phyloP scores from a whole-genome alignment of 2,113 vertebrate genomes.

The Cheirogaleus medius region DNA sequence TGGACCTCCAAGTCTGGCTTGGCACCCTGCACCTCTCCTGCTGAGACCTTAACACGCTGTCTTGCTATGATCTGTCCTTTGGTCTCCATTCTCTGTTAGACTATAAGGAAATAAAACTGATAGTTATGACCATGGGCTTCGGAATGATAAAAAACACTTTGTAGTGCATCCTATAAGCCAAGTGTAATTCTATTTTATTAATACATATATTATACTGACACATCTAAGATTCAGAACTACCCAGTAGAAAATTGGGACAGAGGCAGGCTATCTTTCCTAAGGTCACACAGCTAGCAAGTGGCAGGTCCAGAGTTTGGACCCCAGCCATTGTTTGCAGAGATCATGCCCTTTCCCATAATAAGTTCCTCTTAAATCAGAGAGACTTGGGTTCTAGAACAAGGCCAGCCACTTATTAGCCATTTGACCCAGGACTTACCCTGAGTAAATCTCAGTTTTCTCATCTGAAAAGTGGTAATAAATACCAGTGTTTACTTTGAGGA shows the following conservation, averaged over 20 bases:
- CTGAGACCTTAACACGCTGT: not conserved
- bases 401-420: not conserved
- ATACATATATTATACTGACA: not conserved
- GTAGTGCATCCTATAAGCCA: not conserved
- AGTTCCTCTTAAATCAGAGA: not conserved
- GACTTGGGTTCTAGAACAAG: not conserved
- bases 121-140: not conserved
- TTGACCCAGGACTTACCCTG: not conserved
- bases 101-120: not conserved
- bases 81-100: not conserved
- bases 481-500: not conserved
- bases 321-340: not conserved
- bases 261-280: not conserved
- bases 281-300: not conserved
- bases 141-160: not conserved
- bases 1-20: not conserved
- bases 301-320: not conserved
- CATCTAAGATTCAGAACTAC: not conserved
- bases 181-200: not conserved
- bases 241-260: too few species aligned
- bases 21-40: not conserved
- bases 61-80: accelerated
- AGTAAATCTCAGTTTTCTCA: not conserved
- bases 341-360: not conserved
- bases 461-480: not conserved